These are phyloP conservation scores for Accipiter fasciatus DNA, from an alignment of 2,797 vertebrate genomes.

Conservation along the genomic window DNA sequence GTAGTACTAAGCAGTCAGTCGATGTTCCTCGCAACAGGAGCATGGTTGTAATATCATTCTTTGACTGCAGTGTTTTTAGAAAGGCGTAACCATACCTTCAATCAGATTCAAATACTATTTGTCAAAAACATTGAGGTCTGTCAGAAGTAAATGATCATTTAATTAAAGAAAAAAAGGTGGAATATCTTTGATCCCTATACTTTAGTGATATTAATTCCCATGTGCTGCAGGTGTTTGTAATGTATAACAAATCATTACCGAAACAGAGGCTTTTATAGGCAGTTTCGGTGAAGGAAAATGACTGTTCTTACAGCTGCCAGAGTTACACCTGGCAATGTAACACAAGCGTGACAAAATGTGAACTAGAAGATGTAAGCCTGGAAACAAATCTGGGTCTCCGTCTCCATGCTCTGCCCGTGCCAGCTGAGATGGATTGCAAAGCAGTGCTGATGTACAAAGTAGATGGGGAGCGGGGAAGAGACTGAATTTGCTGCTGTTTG, in stretches of 20 bases:
- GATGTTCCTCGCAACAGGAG: constrained; percentile 49
- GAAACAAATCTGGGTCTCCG: constrained; percentile 18
- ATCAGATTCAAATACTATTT: constrained; percentile 67
- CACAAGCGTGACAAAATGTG: constrained; percentile 49
- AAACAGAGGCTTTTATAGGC: constrained; percentile 51
- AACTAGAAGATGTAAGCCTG: constrained; percentile 28
- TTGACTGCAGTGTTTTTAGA: constrained; percentile 66
- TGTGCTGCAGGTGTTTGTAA: constrained; percentile 52
- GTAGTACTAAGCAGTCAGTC: constrained; percentile 18
- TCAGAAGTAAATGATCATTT: constrained; percentile 65
- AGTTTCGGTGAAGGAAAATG: constrained; percentile 42
- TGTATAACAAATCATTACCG: constrained; percentile 49
- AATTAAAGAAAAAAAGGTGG: constrained; percentile 46
- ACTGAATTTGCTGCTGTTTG: constrained; percentile 7
- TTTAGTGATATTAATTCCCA: constrained; percentile 67
- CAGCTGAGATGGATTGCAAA: constrained; percentile 44
- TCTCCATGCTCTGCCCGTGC: background rate
- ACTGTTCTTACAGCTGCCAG: constrained; percentile 49
- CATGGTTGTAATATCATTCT: constrained; percentile 50
- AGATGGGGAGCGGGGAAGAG: background rate
- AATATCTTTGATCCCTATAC: constrained; percentile 64
- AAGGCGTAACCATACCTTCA: constrained; percentile 68
- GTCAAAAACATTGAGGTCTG: constrained; percentile 67
- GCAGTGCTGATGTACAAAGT: constrained; percentile 7
- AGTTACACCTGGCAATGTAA: constrained; percentile 50